phyloP scores from a whole-genome alignment of 2,797 vertebrate genomes.

The Mus spretus region DNA sequence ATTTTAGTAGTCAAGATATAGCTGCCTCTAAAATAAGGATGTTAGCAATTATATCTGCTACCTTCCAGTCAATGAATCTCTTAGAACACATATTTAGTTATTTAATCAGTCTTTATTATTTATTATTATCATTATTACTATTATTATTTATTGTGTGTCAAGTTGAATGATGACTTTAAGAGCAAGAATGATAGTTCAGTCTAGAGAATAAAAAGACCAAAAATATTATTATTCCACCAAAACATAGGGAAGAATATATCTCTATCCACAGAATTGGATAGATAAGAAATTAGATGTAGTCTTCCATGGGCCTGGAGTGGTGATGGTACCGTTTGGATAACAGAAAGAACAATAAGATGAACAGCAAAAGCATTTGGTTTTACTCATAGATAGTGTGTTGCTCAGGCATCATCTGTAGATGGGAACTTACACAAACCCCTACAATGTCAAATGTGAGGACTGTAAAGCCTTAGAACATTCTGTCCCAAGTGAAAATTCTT shows the following conservation, averaged over 20 bases:
- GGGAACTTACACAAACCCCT: too few species aligned
- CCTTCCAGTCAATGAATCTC: background rate
- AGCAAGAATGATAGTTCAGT: background rate
- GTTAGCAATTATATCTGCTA: background rate
- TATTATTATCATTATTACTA: too few species aligned
- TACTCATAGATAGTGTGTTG: background rate
- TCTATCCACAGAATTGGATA: background rate
- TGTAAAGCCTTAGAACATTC: background rate
- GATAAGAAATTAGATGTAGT: too few species aligned
- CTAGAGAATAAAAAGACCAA: background rate
- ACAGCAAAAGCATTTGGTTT: background rate
- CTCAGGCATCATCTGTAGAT: background rate
- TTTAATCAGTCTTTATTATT: background rate
- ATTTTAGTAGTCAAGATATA: background rate
- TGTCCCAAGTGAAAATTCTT: background rate
- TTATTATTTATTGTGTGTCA: too few species aligned
- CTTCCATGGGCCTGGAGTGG: too few species aligned
- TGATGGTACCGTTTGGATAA: background rate
- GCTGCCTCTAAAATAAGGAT: background rate
- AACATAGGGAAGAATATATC: background rate
- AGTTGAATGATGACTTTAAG: accelerated
- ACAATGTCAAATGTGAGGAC: background rate
- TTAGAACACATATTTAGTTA: background rate
- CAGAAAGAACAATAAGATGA: background rate
- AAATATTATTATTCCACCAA: too few species aligned